Evolutionary conservation across 2,888 invertebrate genomes (phyloP).

Genomic region (Zonitis immaculata): DNA sequence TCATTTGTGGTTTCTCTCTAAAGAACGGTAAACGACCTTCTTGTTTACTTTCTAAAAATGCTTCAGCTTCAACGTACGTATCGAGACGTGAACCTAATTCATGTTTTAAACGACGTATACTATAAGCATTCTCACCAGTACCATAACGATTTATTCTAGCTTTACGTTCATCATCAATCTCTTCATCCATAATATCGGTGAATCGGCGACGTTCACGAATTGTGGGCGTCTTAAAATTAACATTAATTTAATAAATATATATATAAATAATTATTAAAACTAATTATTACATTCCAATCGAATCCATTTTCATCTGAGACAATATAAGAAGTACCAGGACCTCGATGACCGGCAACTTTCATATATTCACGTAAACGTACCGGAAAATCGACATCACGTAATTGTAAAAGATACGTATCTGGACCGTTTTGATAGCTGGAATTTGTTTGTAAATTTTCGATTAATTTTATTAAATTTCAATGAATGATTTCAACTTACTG

Average conservation of each 20-base stretch:
- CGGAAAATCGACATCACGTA: slow-evolving; percentile 93
- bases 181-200: slow-evolving; percentile 93
- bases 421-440: slow-evolving; percentile 91
- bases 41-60: slow-evolving; percentile 72
- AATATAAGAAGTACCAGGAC: slow-evolving; percentile 64
- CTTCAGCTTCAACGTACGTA: slow-evolving; percentile 83
- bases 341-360: slow-evolving; percentile 82
- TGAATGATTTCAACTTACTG: slow-evolving; percentile 59
- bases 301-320: slow-evolving; percentile 64
- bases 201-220: slow-evolving; percentile 87
- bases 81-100: slow-evolving; percentile 81
- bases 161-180: slow-evolving; percentile 86
- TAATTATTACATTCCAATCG: slow-evolving; percentile 68
- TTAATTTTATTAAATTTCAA: not conserved
- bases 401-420: slow-evolving; percentile 90
- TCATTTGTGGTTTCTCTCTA: slow-evolving; percentile 83
- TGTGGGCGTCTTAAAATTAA: slow-evolving; percentile 70
- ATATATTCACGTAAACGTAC: slow-evolving; percentile 87
- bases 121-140: slow-evolving; percentile 55
- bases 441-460: too few species aligned
- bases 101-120: slow-evolving; percentile 71
- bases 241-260: not conserved
- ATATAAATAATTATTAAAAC: not conserved
- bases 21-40: slow-evolving; percentile 83
- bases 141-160: slow-evolving; percentile 76